These are phyloP conservation scores for Ceratoteleas bidentatus DNA, from an alignment of 1,140 invertebrate genomes.

Conservation along the genomic window DNA sequence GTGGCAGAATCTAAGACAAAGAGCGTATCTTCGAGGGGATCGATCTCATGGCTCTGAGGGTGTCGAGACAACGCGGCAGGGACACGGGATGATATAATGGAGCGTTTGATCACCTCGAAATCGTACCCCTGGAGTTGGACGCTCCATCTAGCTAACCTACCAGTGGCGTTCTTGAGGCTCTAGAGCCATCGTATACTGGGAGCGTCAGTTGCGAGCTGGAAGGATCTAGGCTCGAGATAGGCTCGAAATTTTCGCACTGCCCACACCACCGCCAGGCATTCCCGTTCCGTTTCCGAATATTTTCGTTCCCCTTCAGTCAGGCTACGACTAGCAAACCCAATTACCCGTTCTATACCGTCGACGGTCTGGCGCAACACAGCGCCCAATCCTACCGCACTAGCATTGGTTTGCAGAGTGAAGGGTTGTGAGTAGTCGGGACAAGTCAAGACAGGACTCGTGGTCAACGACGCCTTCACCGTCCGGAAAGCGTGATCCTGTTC, in stretches of 20 bases:
- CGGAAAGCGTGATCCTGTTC: slow-evolving; percentile 13
- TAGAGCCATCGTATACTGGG: slow-evolving; percentile 10
- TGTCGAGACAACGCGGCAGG: slow-evolving; percentile 75
- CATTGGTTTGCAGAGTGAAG: too few relatives aligned
- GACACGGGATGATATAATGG: slow-evolving; percentile 70
- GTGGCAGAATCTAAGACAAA: too few relatives aligned
- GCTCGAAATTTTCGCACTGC: slow-evolving; percentile 5
- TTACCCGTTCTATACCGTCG: too few relatives aligned
- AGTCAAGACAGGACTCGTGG: background rate
- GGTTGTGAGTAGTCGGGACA: slow-evolving; percentile 28
- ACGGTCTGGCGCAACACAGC: too few relatives aligned
- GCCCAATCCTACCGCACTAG: too few relatives aligned
- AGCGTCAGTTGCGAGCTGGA: background rate
- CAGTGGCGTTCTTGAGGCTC: slow-evolving; percentile 18
- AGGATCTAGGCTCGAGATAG: background rate
- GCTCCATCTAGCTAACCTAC: slow-evolving; percentile 78
- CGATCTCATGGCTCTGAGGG: too few relatives aligned
- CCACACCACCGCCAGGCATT: slow-evolving; percentile 18
- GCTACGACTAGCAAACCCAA: too few relatives aligned
- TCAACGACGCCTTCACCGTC: background rate
- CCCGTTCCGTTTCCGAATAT: slow-evolving; percentile 45
- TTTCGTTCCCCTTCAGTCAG: slow-evolving; percentile 50
- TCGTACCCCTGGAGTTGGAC: slow-evolving; percentile 75
- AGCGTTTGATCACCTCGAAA: slow-evolving; percentile 75
- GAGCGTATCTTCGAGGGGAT: too few relatives aligned